Conservation (phyloP, 2,797 vertebrate genomes). For the Carcharodon carcharias region DNA sequence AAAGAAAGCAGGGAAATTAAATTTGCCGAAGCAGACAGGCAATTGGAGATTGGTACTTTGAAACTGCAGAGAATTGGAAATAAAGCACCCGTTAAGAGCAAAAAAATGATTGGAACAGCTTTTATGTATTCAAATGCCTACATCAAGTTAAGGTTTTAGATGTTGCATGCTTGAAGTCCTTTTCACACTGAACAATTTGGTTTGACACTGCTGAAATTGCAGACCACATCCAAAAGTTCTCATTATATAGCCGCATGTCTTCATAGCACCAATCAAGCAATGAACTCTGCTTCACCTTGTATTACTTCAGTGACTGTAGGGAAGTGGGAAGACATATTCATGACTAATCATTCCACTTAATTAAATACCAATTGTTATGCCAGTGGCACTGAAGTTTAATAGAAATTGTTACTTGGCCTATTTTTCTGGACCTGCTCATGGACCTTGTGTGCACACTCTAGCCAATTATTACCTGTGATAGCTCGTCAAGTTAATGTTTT, state of each 20-base stretch:
- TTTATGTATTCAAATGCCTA: background rate
- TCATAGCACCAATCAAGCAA: background rate
- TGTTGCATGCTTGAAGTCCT: background rate
- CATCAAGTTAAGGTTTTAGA: background rate
- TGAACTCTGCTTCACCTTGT: constrained; percentile 1
- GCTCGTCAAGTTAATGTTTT: background rate
- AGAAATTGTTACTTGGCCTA: background rate
- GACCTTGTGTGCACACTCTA: background rate
- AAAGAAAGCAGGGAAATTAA: background rate
- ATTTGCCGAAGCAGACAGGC: background rate
- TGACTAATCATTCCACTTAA: background rate
- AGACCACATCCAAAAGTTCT: background rate
- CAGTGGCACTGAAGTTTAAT: background rate
- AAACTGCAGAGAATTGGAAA: background rate
- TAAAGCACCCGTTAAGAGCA: background rate
- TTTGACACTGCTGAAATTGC: background rate
- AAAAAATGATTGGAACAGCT: background rate
- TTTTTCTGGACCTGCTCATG: background rate
- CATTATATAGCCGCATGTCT: background rate
- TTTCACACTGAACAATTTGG: background rate
- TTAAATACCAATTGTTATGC: background rate
- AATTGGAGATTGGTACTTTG: background rate
- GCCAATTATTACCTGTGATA: background rate
- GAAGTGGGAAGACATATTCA: background rate
- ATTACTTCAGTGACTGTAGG: background rate